Conservation (phyloP, 2,797 vertebrate species). For the Euthynnus affinis region DNA sequence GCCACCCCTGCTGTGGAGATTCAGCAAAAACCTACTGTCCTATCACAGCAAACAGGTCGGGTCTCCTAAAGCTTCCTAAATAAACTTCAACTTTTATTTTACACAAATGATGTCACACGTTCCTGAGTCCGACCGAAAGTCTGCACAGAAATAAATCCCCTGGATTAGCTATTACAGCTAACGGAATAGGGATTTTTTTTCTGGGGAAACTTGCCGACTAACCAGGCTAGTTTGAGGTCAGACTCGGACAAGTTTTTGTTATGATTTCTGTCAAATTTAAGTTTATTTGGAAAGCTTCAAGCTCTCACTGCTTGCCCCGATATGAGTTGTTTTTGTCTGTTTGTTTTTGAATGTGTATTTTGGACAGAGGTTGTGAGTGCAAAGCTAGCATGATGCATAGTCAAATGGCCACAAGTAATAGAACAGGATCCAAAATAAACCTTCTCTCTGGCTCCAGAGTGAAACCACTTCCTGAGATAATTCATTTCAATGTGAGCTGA, state of each 20-base stretch:
- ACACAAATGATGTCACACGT: background rate
- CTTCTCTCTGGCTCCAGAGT: background rate
- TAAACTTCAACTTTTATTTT: no score
- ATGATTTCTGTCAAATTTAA: background rate
- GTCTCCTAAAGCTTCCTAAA: background rate
- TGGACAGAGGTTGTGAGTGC: no score
- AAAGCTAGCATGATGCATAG: no score
- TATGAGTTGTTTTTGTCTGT: background rate
- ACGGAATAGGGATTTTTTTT: background rate
- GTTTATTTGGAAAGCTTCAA: background rate
- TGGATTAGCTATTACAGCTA: background rate
- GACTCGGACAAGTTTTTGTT: background rate
- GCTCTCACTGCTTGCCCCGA: no score
- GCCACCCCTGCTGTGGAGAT: background rate
- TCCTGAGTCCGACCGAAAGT: background rate
- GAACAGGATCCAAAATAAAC: background rate
- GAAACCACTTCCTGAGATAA: constrained; percentile 34
- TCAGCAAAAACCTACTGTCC: background rate
- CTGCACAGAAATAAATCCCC: background rate
- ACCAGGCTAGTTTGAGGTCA: background rate
- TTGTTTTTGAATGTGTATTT: background rate
- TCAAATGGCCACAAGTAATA: background rate
- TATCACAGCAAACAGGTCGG: no score
- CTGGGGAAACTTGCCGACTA: background rate
- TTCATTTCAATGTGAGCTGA: background rate